Evolutionary conservation across 2,797 vertebrate species (phyloP).

Genomic region (Artibeus jamaicensis): DNA sequence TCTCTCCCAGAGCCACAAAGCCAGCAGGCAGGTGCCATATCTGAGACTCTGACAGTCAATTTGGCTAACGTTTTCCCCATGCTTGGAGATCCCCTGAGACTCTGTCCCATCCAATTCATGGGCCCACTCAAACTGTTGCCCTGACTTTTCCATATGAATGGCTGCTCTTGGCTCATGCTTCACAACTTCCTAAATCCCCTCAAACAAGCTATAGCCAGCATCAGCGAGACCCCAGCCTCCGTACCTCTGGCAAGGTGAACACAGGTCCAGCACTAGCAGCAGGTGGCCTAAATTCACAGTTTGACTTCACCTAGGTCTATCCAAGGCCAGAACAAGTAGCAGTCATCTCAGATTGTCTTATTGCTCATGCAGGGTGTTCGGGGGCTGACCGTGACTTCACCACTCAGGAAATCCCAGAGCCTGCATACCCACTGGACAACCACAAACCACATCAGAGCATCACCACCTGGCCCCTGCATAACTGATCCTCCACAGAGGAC

Average conservation of each 20-base stretch:
- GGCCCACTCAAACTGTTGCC: too few relatives aligned
- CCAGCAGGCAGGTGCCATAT: neutral
- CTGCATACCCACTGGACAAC: neutral
- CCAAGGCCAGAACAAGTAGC: neutral
- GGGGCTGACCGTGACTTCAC: neutral
- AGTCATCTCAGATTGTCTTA: neutral
- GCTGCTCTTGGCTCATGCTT: neutral
- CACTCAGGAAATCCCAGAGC: too few relatives aligned
- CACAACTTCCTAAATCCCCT: too few relatives aligned
- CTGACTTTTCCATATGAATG: too few relatives aligned
- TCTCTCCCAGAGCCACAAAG: neutral
- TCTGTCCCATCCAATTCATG: too few relatives aligned
- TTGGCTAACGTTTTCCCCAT: neutral
- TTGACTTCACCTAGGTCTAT: neutral
- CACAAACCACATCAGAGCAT: neutral
- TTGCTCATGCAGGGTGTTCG: neutral
- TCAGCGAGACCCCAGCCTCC: neutral
- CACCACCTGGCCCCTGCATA: neutral
- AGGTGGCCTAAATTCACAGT: neutral
- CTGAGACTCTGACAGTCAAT: neutral
- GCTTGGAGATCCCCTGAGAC: neutral
- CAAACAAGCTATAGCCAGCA: too few relatives aligned
- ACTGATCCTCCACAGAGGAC: too few relatives aligned
- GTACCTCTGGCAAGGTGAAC: neutral
- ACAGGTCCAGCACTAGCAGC: neutral